phyloP scores from a whole-genome alignment of 2,113 vertebrate species.

The Pseudopipra pipra region DNA sequence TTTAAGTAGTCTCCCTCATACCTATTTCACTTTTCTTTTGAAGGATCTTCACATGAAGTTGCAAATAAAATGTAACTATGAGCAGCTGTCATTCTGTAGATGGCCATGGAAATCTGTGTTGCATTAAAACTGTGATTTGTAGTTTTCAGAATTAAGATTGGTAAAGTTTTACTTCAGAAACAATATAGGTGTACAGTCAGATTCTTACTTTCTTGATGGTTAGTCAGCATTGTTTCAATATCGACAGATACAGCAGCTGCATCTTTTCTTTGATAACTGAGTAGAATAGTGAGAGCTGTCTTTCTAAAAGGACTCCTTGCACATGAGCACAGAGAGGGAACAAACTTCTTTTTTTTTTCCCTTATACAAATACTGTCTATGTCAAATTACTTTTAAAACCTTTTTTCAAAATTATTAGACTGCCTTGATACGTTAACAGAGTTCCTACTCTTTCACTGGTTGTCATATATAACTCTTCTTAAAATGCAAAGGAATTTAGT shows the following conservation, averaged over 20 bases:
- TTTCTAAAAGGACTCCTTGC: background rate
- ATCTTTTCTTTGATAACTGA: background rate
- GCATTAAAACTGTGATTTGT: background rate
- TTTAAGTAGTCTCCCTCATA: background rate
- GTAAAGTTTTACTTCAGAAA: background rate
- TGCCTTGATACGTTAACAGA: background rate
- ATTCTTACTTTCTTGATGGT: background rate
- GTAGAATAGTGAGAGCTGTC: background rate
- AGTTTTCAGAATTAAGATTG: background rate
- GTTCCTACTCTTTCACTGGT: slow-evolving; percentile 36
- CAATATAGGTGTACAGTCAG: background rate
- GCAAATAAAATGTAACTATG: background rate
- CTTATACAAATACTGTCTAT: background rate
- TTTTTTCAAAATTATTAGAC: background rate
- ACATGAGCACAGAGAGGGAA: background rate
- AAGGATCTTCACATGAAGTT: background rate
- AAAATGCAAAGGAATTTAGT: slow-evolving; percentile 60
- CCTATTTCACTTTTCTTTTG: background rate
- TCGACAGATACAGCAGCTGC: background rate
- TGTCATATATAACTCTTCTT: slow-evolving; percentile 44
- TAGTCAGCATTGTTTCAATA: background rate
- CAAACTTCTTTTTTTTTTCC: background rate
- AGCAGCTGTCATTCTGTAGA: background rate
- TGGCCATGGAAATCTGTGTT: background rate
- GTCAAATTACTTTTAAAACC: background rate